Conservation (phyloP, 2,113 vertebrate species). For the Dipodomys ordii region DNA sequence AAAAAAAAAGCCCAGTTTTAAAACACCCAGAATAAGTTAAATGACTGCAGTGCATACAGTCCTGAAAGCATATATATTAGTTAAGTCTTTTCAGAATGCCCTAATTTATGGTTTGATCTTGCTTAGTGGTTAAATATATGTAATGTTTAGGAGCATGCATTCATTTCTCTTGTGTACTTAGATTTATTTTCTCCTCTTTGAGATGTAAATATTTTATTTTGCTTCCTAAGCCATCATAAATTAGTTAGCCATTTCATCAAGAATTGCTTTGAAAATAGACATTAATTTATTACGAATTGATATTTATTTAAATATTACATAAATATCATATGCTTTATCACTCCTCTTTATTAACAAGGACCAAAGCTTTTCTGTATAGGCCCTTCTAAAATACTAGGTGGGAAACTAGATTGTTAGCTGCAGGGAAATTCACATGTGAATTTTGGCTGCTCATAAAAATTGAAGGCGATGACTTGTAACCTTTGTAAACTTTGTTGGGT, state of each 20-base stretch:
- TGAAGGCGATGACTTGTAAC: background rate
- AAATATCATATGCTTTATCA: background rate
- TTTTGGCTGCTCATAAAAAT: background rate
- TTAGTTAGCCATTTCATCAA: background rate
- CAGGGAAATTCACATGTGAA: background rate
- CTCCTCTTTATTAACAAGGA: background rate
- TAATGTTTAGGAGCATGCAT: background rate
- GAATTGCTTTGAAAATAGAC: background rate
- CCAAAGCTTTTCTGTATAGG: background rate
- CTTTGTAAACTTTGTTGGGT: background rate
- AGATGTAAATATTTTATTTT: slow-evolving; percentile 38
- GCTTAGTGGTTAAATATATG: background rate
- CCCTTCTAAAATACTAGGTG: slow-evolving; percentile 9
- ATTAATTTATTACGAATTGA: background rate
- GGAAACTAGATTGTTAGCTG: background rate
- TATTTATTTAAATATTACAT: slow-evolving; percentile 34
- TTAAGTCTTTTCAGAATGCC: too few relatives aligned
- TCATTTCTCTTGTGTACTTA: slow-evolving; percentile 17
- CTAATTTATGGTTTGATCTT: too few relatives aligned
- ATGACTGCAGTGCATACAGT: background rate
- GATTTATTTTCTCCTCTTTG: background rate
- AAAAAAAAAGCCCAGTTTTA: background rate
- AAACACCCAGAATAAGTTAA: slow-evolving; percentile 42
- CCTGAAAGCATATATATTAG: background rate
- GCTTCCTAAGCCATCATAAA: background rate